Conservation (phyloP, 2,888 invertebrate genomes). For the Strigamia maritima region DNA sequence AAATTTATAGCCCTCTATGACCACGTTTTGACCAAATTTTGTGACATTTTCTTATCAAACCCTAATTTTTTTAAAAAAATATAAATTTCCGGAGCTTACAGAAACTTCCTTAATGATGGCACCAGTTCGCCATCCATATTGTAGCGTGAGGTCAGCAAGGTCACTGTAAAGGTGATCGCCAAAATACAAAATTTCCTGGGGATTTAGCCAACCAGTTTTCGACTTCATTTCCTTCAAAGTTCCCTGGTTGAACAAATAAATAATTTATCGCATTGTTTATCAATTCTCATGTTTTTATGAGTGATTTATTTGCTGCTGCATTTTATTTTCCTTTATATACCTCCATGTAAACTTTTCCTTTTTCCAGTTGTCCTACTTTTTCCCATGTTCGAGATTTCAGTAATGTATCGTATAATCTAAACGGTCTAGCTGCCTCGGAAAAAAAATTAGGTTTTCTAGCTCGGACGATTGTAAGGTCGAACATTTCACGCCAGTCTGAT, state of each 20-base stretch:
- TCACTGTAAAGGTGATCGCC: constrained; percentile 98
- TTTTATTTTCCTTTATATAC: constrained; percentile 54
- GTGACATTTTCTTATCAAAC: no score
- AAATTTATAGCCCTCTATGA: no score
- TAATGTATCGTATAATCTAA: constrained; percentile 78
- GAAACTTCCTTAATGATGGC: constrained; percentile 93
- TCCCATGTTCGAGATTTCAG: constrained; percentile 86
- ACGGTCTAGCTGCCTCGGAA: constrained; percentile 77
- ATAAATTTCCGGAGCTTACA: constrained; percentile 56
- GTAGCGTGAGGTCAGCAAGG: constrained; percentile 89
- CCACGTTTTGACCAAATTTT: no score
- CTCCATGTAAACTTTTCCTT: constrained; percentile 89
- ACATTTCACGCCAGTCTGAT: constrained; percentile 79
- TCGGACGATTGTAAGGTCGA: constrained; percentile 90
- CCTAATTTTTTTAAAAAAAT: no score
- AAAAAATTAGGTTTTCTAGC: constrained; percentile 96
- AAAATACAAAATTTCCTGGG: constrained; percentile 90
- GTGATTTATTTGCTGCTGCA: no score
- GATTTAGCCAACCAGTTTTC: constrained; percentile 81
- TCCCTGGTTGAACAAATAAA: constrained; percentile 61
- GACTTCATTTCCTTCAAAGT: constrained; percentile 87
- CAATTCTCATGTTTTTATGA: no score
- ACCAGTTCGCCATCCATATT: constrained; percentile 96
- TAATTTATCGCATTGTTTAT: no score
- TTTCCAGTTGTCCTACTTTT: constrained; percentile 77